Percentiles rank a stretch among this genome's conserved stretches.
These are phyloP conservation scores for Vidua chalybeata DNA, from an alignment of 2,113 vertebrate species.

Conservation along the genomic window DNA sequence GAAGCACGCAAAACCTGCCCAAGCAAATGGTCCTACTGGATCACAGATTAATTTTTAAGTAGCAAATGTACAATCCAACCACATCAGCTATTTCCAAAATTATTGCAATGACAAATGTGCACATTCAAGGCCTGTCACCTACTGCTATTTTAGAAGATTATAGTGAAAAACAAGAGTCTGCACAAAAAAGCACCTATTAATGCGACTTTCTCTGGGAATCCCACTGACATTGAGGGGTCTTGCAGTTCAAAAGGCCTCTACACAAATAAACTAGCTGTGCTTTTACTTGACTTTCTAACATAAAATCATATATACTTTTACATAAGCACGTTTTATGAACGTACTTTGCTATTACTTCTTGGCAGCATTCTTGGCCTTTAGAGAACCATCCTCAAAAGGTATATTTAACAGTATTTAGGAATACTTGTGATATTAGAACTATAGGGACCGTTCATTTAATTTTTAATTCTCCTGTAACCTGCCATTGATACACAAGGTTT, in stretches of 20 bases:
- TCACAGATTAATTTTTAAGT: background rate
- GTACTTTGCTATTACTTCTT: background rate
- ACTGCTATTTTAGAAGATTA: background rate
- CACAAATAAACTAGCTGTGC: background rate
- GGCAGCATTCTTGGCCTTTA: background rate
- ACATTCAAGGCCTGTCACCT: background rate
- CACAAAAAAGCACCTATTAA: background rate
- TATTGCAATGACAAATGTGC: background rate
- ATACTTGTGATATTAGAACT: background rate
- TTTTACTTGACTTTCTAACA: background rate
- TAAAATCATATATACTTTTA: background rate
- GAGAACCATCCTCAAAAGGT: background rate
- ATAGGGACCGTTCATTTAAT: rapidly evolving
- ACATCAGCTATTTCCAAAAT: background rate
- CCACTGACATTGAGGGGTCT: background rate
- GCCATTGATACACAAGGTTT: background rate
- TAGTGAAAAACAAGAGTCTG: background rate
- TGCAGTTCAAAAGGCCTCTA: background rate
- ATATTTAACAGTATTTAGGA: background rate
- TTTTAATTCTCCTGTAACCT: background rate
- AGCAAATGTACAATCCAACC: background rate
- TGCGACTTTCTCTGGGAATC: background rate
- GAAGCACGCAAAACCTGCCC: background rate
- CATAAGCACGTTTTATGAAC: background rate
- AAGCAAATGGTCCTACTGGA: background rate